Evolutionary conservation across 2,113 vertebrate species (phyloP), one percentile per base, ranked within the genome.

Genomic region (Fukomys damarensis): DNA sequence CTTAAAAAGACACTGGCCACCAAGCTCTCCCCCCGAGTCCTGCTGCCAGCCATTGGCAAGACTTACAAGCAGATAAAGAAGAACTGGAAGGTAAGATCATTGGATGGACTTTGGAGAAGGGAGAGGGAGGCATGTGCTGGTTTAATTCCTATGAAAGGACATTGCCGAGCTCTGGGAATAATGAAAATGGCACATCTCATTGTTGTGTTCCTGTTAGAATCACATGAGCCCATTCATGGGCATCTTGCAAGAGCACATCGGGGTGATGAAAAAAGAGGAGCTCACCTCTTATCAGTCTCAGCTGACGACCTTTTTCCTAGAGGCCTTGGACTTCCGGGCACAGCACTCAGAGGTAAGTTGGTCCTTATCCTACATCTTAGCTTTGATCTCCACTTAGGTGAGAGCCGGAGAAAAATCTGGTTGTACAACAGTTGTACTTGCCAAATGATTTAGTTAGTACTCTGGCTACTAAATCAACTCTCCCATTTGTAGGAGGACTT

Each of bases 291-390:
- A 99, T 96, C 99, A 99, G 96, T 98, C 99, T 96, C 99, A 99
- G 98, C 99, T 99, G 88, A 99, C 99, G 1, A 26, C 97, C 0
- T 99, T 99, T 98, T 99, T 99, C 98, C 98, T 99, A 79, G 98
- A 98, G 17, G 99, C 99, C 10, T 98, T 99, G 93, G 98, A 99
- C 98, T 99, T 99, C 98, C 98, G 99, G 65, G 96, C 98, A 28
- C 97, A 99, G 32, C 99, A 99, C 84, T 97, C 98, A 0, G 98
- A 99, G 99, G 99, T 99, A 81, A 52, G 26, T 63, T 22, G 20
- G 1, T n/a, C 58, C 58, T 28, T 10, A 0, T 10, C 30, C 38
- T 46, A 30, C 0, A 2, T 17, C 63, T 76, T 66, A 2, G 46
- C 43, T 46, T 22, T 66, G 32, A 56, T 10, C 4, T 2, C 52